Base-by-base conservation (phyloP, 2,797 vertebrate species). In the Urophycis tenuis region DNA sequence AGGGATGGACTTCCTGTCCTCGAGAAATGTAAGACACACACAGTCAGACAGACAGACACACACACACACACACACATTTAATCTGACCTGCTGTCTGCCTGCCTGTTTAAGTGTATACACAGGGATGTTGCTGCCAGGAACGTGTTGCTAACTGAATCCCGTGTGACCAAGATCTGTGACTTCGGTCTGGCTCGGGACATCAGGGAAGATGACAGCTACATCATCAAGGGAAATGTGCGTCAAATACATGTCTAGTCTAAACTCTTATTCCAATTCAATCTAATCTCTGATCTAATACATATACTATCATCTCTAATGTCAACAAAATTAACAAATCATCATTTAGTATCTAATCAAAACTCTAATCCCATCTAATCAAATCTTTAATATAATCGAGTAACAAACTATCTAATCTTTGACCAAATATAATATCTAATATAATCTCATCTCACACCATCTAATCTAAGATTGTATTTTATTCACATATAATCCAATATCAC, bases 221-320 rank as follows among this genome's bases (percentile, higher is more conserved):
- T 99, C 0, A 96, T 99, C 6, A 97, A 98, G 85, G 97, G 97
- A 89, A 99, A 99, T 0, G 97, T 99, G 82, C 94, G 95, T n/a
- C 2, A 25, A n/a, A 10, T 60, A 6, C n/a, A 53, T 15, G 7
- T 53, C 45, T 12, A 53, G 5, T 60, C 53, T 60, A 3, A 25
- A 25, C 53, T 25, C 53, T 25, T 3, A n/a, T 60, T 19, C 45
- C 5, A 25, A 60, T 25, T 8, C 22, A 19, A 60, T 8, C 49
- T 60, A 60, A 8, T 22, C 49, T 53, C 49, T 60, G 6, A 60
- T 64, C 10, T 67, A 67, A 12, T 67, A 2, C 15, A 49, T 41
- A 6, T 17, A 5, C 60, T 67, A n/a, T 9, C 29, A 60, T 60
- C 22, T 25, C 22, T 25, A 25, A 60, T 60, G 6, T 8, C 45